phyloP scores from a whole-genome alignment of 2,797 vertebrate genomes.

The Psittacula derbiana region DNA sequence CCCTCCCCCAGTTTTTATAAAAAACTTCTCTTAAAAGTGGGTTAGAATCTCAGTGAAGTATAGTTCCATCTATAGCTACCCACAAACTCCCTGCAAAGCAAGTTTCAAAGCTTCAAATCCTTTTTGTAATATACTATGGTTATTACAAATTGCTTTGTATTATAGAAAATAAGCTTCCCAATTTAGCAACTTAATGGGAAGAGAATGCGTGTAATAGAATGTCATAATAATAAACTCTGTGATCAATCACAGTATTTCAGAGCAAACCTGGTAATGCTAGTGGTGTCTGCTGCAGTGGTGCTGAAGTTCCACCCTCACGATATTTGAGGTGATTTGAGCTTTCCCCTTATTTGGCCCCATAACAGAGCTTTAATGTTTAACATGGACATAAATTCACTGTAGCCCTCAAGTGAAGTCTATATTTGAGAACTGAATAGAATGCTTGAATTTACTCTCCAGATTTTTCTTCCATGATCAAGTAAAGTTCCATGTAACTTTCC shows the following conservation, averaged over 20 bases:
- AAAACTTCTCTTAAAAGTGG: not conserved
- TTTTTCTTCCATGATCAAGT: constrained; percentile 68
- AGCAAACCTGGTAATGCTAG: not conserved
- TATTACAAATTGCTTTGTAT: constrained; percentile 4
- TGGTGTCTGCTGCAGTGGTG: not conserved
- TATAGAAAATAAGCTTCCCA: constrained; percentile 12
- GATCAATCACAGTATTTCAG: constrained; percentile 20
- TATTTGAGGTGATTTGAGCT: constrained; percentile 50
- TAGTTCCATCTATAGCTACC: not conserved
- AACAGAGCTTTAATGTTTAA: constrained; percentile 64
- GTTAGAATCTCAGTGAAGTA: not conserved
- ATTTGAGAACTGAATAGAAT: constrained; percentile 72
- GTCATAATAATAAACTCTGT: constrained; percentile 4
- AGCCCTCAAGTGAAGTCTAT: constrained; percentile 60
- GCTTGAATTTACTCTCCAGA: constrained; percentile 68
- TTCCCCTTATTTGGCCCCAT: constrained; percentile 42
- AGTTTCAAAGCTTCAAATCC: not conserved
- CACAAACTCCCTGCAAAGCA: not conserved
- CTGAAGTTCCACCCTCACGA: constrained; percentile 18
- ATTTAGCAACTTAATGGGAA: constrained; percentile 33
- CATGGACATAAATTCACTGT: constrained; percentile 63
- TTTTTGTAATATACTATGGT: not conserved
- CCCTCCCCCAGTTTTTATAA: not conserved
- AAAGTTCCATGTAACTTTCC: constrained; percentile 69
- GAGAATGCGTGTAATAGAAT: constrained; percentile 25